A percentile compares a stretch with the other conserved stretches of the same genome.
These are phyloP conservation scores for Myiopsitta monachus DNA, from an alignment of 2,113 vertebrate genomes.

Conservation along the genomic window DNA sequence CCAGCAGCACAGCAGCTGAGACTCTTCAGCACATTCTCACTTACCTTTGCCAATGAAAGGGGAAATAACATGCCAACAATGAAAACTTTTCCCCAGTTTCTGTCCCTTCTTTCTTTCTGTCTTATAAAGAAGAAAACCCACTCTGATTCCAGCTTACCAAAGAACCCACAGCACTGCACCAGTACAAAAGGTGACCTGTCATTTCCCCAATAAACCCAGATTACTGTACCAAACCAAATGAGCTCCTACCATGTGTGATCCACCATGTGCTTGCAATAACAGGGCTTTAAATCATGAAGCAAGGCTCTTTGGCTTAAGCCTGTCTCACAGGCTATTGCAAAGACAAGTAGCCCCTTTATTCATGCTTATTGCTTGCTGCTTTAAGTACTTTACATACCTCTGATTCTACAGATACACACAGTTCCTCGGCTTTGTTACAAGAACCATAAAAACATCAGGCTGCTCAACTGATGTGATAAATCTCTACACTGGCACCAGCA, in stretches of 20 bases:
- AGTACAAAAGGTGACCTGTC: neutral
- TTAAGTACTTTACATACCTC: neutral
- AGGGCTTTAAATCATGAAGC: neutral
- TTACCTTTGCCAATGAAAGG: neutral
- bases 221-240: neutral
- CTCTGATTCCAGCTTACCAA: neutral
- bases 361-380: neutral
- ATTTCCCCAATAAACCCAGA: neutral
- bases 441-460: constrained; percentile 28
- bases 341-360: constrained; percentile 6
- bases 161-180: neutral
- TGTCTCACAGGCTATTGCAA: neutral
- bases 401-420: neutral
- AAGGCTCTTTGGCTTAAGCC: neutral
- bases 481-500: neutral
- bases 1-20: neutral
- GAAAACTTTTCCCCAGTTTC: neutral
- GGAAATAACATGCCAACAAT: accelerated
- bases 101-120: neutral
- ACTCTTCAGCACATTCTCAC: neutral
- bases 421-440: neutral
- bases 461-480: constrained; percentile 26
- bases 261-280: neutral
- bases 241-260: neutral
- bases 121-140: neutral